phyloP scores from a whole-genome alignment of 1,140 invertebrate species.

The Arctopsyche grandis region DNA sequence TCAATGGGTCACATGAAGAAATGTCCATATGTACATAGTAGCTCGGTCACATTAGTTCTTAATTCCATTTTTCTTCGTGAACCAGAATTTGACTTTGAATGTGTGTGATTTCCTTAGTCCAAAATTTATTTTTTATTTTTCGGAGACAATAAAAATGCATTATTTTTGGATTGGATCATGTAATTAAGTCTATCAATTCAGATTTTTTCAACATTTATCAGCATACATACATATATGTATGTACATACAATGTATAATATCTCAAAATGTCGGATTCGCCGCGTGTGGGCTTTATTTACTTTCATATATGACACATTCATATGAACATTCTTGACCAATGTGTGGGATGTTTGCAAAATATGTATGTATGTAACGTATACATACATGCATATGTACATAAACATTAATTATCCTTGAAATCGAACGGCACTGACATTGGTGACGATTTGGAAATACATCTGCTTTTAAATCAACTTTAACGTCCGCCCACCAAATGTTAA shows the following conservation, averaged over 20 bases:
- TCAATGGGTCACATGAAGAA: too few relatives aligned
- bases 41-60: too few relatives aligned
- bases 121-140: too few relatives aligned
- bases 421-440: too few relatives aligned
- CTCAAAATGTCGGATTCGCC: background rate
- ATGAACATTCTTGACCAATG: slow-evolving; percentile 13
- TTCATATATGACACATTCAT: background rate
- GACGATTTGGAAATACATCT: too few relatives aligned
- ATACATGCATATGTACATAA: background rate
- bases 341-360: background rate
- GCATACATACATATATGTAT: background rate
- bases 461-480: background rate
- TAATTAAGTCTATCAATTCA: background rate
- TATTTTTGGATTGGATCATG: too few relatives aligned
- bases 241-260: background rate
- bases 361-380: background rate
- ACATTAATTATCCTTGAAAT: too few relatives aligned
- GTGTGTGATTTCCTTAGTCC: too few relatives aligned
- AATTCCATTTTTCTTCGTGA: too few relatives aligned
- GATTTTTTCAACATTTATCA: background rate
- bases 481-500: background rate
- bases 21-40: too few relatives aligned
- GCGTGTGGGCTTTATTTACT: slow-evolving; percentile 28
- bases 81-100: too few relatives aligned
- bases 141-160: too few relatives aligned